phyloP scores from a whole-genome alignment of 2,888 invertebrate genomes.

The Esperia sulphurella region DNA sequence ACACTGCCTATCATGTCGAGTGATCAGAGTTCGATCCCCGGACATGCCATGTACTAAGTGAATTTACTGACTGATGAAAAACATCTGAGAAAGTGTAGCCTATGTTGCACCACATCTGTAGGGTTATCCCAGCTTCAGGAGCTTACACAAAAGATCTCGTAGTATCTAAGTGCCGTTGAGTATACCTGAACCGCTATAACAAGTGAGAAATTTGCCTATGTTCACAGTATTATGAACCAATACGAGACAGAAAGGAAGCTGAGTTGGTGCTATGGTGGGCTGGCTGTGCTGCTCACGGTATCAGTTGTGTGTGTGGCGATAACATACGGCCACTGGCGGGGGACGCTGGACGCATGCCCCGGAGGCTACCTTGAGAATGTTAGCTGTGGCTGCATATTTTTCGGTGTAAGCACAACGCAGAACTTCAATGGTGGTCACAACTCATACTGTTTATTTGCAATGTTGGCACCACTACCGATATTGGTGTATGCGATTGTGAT shows the following conservation, averaged over 20 bases:
- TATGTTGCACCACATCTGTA: no score
- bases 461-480: slow-evolving; percentile 82
- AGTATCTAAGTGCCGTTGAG: no score
- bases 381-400: slow-evolving; percentile 85
- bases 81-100: no score
- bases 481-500: slow-evolving; percentile 82
- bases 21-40: no score
- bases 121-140: no score
- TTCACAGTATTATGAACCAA: slow-evolving; percentile 55
- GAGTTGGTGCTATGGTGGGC: slow-evolving; percentile 53
- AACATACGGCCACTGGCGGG: slow-evolving; percentile 84
- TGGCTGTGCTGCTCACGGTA: slow-evolving; percentile 45
- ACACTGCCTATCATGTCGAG: no score
- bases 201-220: no score
- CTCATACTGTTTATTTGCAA: slow-evolving; percentile 83
- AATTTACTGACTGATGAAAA: no score
- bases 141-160: no score
- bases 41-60: no score
- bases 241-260: slow-evolving; percentile 59
- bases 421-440: slow-evolving; percentile 83
- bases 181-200: no score
- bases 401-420: slow-evolving; percentile 79
- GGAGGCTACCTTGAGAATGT: slow-evolving; percentile 75
- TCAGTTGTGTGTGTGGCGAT: slow-evolving; percentile 77
- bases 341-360: slow-evolving; percentile 82